phyloP scores from a whole-genome alignment of 2,113 vertebrate species.

The Dicrurus megarhynchus region DNA sequence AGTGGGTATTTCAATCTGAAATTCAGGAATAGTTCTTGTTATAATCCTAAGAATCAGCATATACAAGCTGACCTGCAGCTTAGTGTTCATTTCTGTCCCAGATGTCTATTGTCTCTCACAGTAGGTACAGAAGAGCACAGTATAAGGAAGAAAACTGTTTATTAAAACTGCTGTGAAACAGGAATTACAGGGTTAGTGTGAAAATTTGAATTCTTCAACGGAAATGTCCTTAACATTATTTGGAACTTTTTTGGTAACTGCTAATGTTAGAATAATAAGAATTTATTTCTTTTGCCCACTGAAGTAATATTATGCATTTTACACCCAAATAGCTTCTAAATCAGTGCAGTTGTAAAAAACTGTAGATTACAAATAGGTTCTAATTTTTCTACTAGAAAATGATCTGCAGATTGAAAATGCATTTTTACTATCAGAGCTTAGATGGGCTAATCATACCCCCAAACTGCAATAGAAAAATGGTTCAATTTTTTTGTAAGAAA shows the following conservation, averaged over 20 bases:
- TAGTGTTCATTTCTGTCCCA: constrained; percentile 41
- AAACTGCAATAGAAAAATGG: not conserved
- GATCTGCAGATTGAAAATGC: not conserved
- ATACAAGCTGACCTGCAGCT: constrained; percentile 53
- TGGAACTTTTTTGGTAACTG: not conserved
- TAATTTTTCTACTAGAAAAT: not conserved
- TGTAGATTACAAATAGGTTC: not conserved
- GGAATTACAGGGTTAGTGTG: constrained; percentile 18
- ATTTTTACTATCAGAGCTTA: not conserved
- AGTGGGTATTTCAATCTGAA: constrained; percentile 55
- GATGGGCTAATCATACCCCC: not conserved
- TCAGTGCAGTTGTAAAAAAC: not conserved
- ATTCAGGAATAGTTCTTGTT: constrained; percentile 53
- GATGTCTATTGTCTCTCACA: constrained; percentile 67
- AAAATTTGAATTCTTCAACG: constrained; percentile 47
- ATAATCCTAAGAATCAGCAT: constrained; percentile 66
- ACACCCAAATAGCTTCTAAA: not conserved
- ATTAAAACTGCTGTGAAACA: constrained; percentile 65
- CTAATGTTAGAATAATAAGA: not conserved
- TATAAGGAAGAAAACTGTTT: constrained; percentile 56
- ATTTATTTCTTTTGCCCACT: not conserved
- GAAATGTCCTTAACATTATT: constrained; percentile 19
- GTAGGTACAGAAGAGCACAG: constrained; percentile 40
- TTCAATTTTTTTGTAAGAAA: not conserved
- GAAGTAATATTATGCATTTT: not conserved